Evolutionary conservation across 2,113 vertebrate species (phyloP).

Genomic region (Struthio camelus): DNA sequence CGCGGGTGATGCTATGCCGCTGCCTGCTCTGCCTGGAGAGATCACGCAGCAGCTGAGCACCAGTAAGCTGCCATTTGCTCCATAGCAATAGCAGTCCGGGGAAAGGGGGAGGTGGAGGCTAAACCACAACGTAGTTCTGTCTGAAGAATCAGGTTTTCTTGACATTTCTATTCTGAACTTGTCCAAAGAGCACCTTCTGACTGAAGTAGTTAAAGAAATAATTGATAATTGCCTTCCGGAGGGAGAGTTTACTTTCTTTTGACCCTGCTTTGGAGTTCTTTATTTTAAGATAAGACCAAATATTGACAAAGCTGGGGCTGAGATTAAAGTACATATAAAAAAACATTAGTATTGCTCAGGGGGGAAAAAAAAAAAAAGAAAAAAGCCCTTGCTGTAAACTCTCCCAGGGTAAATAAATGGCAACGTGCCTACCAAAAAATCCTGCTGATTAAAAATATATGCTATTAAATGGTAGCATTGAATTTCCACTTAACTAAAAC

Average conservation of each 20-base stretch:
- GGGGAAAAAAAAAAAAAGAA: neutral
- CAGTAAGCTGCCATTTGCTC: neutral
- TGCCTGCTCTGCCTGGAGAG: neutral
- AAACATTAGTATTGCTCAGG: neutral
- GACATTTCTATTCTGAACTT: neutral
- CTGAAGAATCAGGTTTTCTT: neutral
- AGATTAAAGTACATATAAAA: conserved; percentile 56
- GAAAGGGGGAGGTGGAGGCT: neutral
- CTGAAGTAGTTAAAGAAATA: conserved; percentile 14
- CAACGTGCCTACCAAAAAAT: neutral
- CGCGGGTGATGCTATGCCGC: neutral
- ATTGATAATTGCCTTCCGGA: conserved; percentile 52
- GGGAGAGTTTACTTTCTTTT: conserved; percentile 49
- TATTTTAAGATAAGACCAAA: conserved; percentile 69
- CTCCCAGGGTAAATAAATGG: conserved; percentile 15
- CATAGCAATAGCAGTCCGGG: rapidly evolving
- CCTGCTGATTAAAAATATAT: neutral
- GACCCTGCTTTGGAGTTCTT: conserved; percentile 57
- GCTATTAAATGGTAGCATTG: neutral
- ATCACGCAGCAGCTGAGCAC: neutral
- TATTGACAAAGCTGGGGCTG: conserved; percentile 66
- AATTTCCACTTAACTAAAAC: neutral
- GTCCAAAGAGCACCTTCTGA: neutral
- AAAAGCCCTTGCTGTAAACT: neutral
- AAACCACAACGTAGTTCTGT: neutral